Evolutionary conservation across 2,113 vertebrate genomes (phyloP).

Genomic region (Falco punctatus): DNA sequence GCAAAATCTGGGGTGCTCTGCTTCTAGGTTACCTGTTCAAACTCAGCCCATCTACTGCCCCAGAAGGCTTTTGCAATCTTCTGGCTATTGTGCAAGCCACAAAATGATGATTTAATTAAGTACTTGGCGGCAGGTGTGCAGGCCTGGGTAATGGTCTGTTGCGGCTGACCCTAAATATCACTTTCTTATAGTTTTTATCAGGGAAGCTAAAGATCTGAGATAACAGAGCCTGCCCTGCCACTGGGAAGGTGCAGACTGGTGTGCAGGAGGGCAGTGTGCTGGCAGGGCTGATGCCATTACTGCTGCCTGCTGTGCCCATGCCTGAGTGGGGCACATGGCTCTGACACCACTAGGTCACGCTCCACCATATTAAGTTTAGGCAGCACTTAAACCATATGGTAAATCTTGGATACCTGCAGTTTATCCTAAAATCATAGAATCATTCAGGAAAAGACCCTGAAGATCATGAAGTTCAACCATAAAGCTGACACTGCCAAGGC

Average conservation of each 20-base stretch:
- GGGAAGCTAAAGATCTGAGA: not conserved
- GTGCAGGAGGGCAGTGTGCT: fast-evolving
- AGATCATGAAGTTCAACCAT: fast-evolving
- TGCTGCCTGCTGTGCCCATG: fast-evolving
- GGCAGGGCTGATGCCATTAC: not conserved
- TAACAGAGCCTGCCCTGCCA: fast-evolving
- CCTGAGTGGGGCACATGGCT: fast-evolving
- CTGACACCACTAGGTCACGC: fast-evolving
- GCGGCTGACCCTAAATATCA: conserved; percentile 7
- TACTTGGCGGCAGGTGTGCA: not conserved
- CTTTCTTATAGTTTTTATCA: not conserved
- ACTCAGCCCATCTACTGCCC: not conserved
- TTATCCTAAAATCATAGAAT: not conserved
- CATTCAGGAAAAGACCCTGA: not conserved
- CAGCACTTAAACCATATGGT: fast-evolving
- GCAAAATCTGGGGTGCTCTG: not conserved
- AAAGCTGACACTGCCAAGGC: not conserved
- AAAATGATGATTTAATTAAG: not conserved
- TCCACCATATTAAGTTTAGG: fast-evolving
- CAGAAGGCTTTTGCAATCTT: not conserved
- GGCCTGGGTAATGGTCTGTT: not conserved
- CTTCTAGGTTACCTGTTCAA: conserved; percentile 11
- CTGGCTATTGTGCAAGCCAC: not conserved
- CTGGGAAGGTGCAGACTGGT: not conserved
- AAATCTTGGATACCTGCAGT: not conserved